Base-by-base conservation (phyloP, 2,113 vertebrate genomes). In the Gnathonemus echidnorhynchus region DNA sequence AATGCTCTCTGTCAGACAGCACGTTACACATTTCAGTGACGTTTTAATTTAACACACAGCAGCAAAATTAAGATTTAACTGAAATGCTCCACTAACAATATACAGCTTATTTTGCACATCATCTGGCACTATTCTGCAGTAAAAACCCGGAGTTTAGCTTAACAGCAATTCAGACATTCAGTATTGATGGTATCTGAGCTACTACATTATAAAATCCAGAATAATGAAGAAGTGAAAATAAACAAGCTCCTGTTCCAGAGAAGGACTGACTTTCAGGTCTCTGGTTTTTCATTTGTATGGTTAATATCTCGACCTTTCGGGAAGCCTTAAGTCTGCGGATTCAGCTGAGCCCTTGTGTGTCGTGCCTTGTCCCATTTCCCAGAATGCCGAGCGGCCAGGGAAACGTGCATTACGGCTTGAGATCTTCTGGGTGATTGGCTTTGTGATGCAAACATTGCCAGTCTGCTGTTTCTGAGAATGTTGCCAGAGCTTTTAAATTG, bases 401-500 rank as follows among this genome's bases (percentile, higher is more conserved):
- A 88, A 58, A 42, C 4, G 1, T 88, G n/a, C 39, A 27, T 35
- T 39, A 19, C 17, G 15, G 10, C 87, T 66, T 58, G 39, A 58
- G 53, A 66, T 58, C 87, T 66, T 62, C 56, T 46, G 56, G 21
- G 39, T 42, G 53, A 66, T 45, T 66, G 27, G 35, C 52, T 46
- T 88, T n/a, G 9, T 46, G 56, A 27, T 42, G 56, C 56, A 24
- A 88, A 88, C 19, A 45, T 66, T 88, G 62, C 58, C 49, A 52
- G n/a, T 31, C 42, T 52, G 86, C 39, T 17, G 46, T 53, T 87
- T 24, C 83, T n/a, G 31, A 27, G 53, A 39, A 86, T 46, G 48
- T 56, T 52, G 66, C 50, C 87, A n/a, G 49, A 39, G 19, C 35
- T 88, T 88, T 58, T 62, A 93, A 94, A 94, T 92, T 91, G 93